phyloP scores from a whole-genome alignment of 2,113 vertebrate species.

The Pangasianodon hypophthalmus region DNA sequence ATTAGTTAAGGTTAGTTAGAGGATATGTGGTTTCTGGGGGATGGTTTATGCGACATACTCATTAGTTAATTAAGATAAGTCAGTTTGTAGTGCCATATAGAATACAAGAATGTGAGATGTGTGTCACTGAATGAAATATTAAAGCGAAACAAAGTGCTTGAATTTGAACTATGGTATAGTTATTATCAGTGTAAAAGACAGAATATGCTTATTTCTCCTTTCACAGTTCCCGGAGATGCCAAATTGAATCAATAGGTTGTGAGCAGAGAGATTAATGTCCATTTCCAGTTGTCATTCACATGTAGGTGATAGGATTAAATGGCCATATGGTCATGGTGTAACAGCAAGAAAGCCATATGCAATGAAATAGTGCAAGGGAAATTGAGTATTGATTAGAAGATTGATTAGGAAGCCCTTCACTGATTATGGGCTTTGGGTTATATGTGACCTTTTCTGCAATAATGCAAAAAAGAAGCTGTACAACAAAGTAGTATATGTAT shows the following conservation, averaged over 20 bases:
- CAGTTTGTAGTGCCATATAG: neutral
- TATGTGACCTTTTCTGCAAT: slow-evolving; percentile 8
- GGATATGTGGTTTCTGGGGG: neutral
- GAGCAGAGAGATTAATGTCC: slow-evolving; percentile 1
- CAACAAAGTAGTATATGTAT: neutral
- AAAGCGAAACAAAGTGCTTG: neutral
- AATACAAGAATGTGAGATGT: neutral
- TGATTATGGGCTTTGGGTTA: neutral
- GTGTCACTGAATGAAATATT: neutral
- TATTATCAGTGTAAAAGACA: neutral
- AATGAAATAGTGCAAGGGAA: neutral
- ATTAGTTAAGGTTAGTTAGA: slow-evolving; percentile 28
- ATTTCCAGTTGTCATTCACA: neutral
- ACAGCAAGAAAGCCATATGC: neutral
- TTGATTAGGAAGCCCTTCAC: neutral
- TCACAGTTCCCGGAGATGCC: neutral
- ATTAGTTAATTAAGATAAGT: slow-evolving; percentile 38
- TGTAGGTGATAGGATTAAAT: slow-evolving; percentile 19
- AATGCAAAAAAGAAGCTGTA: neutral
- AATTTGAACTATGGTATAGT: neutral
- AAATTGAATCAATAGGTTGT: slow-evolving; percentile 7
- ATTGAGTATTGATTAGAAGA: slow-evolving; percentile 6
- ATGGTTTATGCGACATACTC: slow-evolving; percentile 21
- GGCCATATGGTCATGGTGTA: neutral
- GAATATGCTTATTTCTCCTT: neutral